These are phyloP conservation scores for Pachycephus smyrnensis DNA, from an alignment of 2,888 invertebrate species.

Conservation along the genomic window DNA sequence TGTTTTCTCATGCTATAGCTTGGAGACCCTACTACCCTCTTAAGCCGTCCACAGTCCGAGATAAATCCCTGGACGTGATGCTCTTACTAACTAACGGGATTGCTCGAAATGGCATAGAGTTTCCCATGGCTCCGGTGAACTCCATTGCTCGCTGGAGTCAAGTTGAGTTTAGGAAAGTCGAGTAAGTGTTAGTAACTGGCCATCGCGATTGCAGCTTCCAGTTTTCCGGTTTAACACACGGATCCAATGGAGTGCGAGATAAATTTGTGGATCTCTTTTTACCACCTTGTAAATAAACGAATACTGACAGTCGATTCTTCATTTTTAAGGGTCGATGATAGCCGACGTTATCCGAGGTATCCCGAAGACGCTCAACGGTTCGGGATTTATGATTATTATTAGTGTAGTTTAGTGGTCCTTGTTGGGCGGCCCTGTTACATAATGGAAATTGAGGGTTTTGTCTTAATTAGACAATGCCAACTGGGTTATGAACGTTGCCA, in stretches of 20 bases:
- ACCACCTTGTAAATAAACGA: not conserved
- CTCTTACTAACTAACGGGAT: constrained; percentile 52
- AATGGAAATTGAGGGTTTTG: not conserved
- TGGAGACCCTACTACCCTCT: constrained; percentile 29
- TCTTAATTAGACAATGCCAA: not conserved
- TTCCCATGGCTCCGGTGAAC: not conserved
- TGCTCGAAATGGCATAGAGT: constrained; percentile 44
- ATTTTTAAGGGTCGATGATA: not conserved
- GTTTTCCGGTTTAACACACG: not conserved
- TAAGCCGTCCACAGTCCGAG: constrained; percentile 45
- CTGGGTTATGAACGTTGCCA: not conserved
- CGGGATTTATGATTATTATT: not conserved
- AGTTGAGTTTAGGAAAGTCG: not conserved
- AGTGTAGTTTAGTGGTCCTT: not conserved
- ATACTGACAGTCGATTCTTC: not conserved
- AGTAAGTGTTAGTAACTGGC: not conserved
- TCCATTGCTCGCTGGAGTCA: not conserved
- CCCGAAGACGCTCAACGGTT: no score
- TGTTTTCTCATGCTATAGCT: not conserved
- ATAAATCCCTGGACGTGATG: constrained; percentile 55
- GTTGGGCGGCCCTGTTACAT: not conserved
- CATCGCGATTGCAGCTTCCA: not conserved
- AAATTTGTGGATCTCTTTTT: not conserved
- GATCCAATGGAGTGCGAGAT: not conserved
- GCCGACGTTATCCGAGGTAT: not conserved